Percentiles rank a stretch among this genome's conserved stretches.
These are phyloP conservation scores for Nebria salina DNA, from an alignment of 2,888 invertebrate genomes.

Conservation along the genomic window DNA sequence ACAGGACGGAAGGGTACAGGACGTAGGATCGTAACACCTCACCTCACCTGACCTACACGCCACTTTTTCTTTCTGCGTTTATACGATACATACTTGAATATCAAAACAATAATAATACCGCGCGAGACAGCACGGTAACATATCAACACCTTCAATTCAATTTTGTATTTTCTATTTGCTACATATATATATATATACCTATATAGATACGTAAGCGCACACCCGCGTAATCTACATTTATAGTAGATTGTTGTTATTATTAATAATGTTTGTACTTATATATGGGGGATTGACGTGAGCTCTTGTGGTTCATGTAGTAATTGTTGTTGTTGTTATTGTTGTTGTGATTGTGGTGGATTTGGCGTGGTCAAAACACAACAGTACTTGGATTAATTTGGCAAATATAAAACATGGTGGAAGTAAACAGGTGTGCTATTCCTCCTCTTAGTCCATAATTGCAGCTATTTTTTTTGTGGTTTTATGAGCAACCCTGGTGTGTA, in stretches of 20 bases:
- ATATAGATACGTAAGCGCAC: neutral
- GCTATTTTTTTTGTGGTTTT: no score
- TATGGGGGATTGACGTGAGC: neutral
- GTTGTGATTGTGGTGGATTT: neutral
- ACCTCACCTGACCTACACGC: neutral
- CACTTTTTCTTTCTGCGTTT: no score
- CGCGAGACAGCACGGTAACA: constrained; percentile 17
- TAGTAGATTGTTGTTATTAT: neutral
- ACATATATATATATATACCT: no score
- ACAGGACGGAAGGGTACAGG: neutral
- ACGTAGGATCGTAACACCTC: neutral
- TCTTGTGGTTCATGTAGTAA: constrained; percentile 3
- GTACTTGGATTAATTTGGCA: neutral
- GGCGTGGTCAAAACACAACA: neutral
- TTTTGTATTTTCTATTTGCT: constrained; percentile 2
- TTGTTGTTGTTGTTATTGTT: constrained; percentile 5
- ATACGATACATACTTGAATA: neutral
- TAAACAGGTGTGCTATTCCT: neutral
- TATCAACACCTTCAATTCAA: neutral
- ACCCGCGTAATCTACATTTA: neutral
- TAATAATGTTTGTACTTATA: neutral
- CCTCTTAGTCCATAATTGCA: no score
- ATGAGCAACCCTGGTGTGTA: no score
- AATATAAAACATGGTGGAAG: neutral
- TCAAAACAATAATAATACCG: no score